A percentile compares a stretch with the other conserved stretches of the same genome.
Evolutionary conservation across 2,113 vertebrate genomes (phyloP).

Genomic region (Jaculus jaculus): DNA sequence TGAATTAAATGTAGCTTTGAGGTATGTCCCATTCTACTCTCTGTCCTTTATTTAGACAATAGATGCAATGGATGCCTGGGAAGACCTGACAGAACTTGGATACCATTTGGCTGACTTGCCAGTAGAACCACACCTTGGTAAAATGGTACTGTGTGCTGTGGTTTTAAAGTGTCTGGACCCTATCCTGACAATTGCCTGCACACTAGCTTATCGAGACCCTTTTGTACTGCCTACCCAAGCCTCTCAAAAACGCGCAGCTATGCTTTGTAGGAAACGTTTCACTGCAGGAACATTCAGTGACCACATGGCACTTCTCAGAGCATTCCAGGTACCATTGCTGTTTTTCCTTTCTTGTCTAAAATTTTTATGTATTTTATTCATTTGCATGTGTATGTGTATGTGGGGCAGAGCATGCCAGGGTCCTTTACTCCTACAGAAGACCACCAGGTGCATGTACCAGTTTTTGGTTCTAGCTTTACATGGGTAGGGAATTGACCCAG

Average conservation of each 20-base stretch:
- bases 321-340: slow-evolving; percentile 91
- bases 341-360: slow-evolving; percentile 43
- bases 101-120: slow-evolving; percentile 95
- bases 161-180: slow-evolving; percentile 97
- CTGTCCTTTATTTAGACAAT: slow-evolving; percentile 85
- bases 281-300: slow-evolving; percentile 93
- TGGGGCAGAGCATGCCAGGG: no score
- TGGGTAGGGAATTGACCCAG: no score
- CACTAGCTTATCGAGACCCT: slow-evolving; percentile 93
- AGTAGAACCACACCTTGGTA: slow-evolving; percentile 96
- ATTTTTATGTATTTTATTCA: neutral
- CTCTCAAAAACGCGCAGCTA: slow-evolving; percentile 91
- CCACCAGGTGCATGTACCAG: no score
- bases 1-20: slow-evolving; percentile 27
- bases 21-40: neutral
- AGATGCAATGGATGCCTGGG: slow-evolving; percentile 95
- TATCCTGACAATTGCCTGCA: slow-evolving; percentile 95
- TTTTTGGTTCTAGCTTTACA: no score
- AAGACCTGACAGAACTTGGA: slow-evolving; percentile 95
- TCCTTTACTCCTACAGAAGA: no score
- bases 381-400: neutral
- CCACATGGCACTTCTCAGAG: slow-evolving; percentile 96
- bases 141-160: slow-evolving; percentile 96
- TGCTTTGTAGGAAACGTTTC: slow-evolving; percentile 91
- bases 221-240: slow-evolving; percentile 92